Evolutionary conservation across 2,797 vertebrate genomes (phyloP), one percentile per base, ranked within the genome.

Genomic region (Sebastes diploproa): DNA sequence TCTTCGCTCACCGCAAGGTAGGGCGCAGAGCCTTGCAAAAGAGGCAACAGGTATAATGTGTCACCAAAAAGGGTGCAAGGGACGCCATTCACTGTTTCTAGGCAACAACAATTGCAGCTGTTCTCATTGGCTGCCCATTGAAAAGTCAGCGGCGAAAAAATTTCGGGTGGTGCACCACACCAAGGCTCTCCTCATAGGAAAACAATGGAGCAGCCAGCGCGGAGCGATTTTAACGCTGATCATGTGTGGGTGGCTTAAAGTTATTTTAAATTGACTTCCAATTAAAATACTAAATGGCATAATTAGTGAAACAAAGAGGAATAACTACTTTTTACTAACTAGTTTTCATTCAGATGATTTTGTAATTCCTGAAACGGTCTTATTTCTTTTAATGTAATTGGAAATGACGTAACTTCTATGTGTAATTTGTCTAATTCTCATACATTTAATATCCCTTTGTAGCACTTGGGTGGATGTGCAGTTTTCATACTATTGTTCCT

Each of bases 81-180:
- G 36, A 2, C 32, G 32, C 32, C 32, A 10, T 34, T 34, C 32
- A 34, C 32, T 34, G 32, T 34, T 34, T 34, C 38, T 42, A 42
- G 6, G 2, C 38, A 42, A 16, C 38, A 42, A 50, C 16, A 50
- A 7, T 50, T 50, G 46, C 46, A 50, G 7, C 46, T 50, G 46
- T 50, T 8, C 16, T 50, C 3, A 50, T 20, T 50, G 46, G 46
- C 0, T 46, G 16, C 46, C 0, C 16, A 0, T 20, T 0, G 46
- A 50, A 50, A 50, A 50, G 7, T 20, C 46, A 50, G 46, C 3
- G 7, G 1, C 16, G 2, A 52, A 9, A 0, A 0, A 10, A 52
- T 52, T n/a, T 50, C 0, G 18, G 18, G 46, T 0, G 46, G 18
- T 50, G 46, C 46, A 50, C 18, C 46, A n/a, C 20, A 4, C 14